phyloP scores from a whole-genome alignment of 2,888 invertebrate genomes.

The Synergus umbraculus region DNA sequence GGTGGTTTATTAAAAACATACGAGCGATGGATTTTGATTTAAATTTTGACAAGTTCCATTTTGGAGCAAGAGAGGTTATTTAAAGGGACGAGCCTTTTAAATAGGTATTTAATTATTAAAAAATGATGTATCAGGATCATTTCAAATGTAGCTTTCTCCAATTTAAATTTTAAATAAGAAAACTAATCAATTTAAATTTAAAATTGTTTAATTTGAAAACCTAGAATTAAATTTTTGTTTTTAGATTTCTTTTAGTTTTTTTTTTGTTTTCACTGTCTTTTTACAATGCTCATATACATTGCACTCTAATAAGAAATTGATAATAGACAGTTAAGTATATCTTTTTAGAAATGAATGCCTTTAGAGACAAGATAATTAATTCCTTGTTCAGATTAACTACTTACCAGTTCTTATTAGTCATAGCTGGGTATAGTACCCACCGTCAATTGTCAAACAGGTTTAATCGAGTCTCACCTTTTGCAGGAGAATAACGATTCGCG shows the following conservation, averaged over 20 bases:
- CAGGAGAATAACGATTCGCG: neutral
- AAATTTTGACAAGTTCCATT: neutral
- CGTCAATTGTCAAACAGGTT: constrained; percentile 15
- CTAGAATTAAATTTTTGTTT: too few relatives aligned
- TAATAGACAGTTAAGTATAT: neutral
- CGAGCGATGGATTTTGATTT: neutral
- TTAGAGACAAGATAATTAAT: constrained; percentile 8
- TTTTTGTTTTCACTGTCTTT: too few relatives aligned
- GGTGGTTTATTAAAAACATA: neutral
- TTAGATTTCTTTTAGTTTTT: too few relatives aligned
- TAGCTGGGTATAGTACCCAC: neutral
- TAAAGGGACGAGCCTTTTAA: neutral
- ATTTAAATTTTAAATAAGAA: too few relatives aligned
- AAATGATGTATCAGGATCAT: too few relatives aligned
- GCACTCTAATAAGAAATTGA: neutral
- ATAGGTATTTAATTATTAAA: neutral
- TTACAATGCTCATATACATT: too few relatives aligned
- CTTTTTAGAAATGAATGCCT: neutral
- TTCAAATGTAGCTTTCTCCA: too few relatives aligned
- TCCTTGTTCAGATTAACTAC: neutral
- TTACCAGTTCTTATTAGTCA: constrained; percentile 16
- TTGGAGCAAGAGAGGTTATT: neutral
- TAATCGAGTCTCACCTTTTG: constrained; percentile 28
- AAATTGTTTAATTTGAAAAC: too few relatives aligned
- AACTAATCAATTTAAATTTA: too few relatives aligned